These are phyloP conservation scores for Netta rufina DNA, from an alignment of 2,797 vertebrate genomes.

Conservation along the genomic window DNA sequence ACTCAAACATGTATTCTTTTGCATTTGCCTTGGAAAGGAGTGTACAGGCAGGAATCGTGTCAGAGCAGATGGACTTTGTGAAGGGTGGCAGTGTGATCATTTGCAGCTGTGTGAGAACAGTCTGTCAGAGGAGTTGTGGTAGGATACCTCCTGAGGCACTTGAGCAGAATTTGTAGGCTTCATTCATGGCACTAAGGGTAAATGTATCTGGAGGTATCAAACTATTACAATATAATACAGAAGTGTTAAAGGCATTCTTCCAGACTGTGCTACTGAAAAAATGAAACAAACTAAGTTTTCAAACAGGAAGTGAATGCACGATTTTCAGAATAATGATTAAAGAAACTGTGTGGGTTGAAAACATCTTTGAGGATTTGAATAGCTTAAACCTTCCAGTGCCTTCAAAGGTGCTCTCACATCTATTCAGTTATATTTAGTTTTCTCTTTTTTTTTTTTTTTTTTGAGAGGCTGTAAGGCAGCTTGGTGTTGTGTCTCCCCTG, in stretches of 20 bases:
- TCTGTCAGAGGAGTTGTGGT: neutral
- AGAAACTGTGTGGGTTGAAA: conserved; percentile 68
- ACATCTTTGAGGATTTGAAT: conserved; percentile 72
- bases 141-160: neutral
- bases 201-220: neutral
- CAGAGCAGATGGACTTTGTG: neutral
- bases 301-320: neutral
- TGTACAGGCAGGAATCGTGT: accelerated
- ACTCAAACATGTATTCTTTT: neutral
- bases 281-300: conserved; percentile 42
- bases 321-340: conserved; percentile 67
- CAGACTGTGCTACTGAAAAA: neutral
- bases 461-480: conserved; percentile 41
- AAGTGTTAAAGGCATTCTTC: conserved; percentile 6
- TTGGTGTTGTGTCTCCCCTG: conserved; percentile 64
- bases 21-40: neutral
- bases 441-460: neutral
- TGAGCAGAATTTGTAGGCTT: neutral
- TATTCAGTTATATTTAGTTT: conserved; percentile 74
- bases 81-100: neutral
- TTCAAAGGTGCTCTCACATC: conserved; percentile 72
- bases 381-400: conserved; percentile 66
- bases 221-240: neutral
- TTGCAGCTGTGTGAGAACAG: neutral
- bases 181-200: neutral